phyloP scores from a whole-genome alignment of 2,888 invertebrate species.

The Cecidostiba fungosa region DNA sequence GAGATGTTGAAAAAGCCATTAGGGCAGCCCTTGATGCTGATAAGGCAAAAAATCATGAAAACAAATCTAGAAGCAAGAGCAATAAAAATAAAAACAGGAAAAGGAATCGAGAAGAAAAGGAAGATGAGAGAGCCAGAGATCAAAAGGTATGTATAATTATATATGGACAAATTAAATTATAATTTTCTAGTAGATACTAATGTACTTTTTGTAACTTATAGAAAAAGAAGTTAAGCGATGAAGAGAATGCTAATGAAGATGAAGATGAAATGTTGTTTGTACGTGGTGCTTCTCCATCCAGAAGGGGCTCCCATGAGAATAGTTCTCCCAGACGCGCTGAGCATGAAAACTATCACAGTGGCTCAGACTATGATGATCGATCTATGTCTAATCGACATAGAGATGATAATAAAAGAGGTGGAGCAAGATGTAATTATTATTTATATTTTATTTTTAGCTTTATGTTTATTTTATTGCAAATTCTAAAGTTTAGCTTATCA shows the following conservation, averaged over 20 bases:
- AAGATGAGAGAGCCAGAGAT: conserved; percentile 82
- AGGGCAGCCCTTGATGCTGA: conserved; percentile 88
- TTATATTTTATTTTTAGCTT: conserved; percentile 23
- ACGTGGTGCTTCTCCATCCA: conserved; percentile 87
- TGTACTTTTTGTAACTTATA: conserved; percentile 69
- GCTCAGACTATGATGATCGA: conserved; percentile 81
- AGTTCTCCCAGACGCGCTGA: conserved; percentile 75
- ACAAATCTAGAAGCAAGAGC: conserved; percentile 71
- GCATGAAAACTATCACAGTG: conserved; percentile 83
- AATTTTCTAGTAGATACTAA: not conserved
- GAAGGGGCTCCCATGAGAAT: conserved; percentile 72
- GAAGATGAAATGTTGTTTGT: conserved; percentile 91
- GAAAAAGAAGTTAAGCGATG: conserved; percentile 81
- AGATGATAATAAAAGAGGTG: conserved; percentile 79
- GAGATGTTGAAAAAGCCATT: conserved; percentile 89
- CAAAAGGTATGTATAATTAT: conserved; percentile 72
- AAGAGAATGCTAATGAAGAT: conserved; percentile 82
- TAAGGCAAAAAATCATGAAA: conserved; percentile 75
- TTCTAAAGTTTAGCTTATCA: conserved; percentile 1
- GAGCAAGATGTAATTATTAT: conserved; percentile 67
- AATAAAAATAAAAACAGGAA: conserved; percentile 74
- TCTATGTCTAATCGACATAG: conserved; percentile 73
- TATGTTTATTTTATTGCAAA: conserved; percentile 11
- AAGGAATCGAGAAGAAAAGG: conserved; percentile 77
- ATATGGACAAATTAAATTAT: not conserved